Base-by-base conservation (phyloP, 92 coral and sea anemone genomes). In the Pocillopora meandrina region DNA sequence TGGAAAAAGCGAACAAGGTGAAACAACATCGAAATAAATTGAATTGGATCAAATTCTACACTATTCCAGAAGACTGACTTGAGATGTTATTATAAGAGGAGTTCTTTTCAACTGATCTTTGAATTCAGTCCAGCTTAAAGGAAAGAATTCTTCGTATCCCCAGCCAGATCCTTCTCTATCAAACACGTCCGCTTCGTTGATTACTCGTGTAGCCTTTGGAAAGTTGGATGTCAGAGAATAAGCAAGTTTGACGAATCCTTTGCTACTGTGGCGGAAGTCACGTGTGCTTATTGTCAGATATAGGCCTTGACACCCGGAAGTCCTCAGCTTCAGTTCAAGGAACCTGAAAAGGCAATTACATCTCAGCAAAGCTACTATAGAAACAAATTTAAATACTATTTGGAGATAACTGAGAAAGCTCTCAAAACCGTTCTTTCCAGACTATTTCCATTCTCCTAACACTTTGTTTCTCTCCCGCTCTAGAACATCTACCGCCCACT, bases 61-160 rank as follows among this genome's bases (percentile, higher is more conserved):
- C 86, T 85, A 94, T 36, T 94, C 98, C n/a, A 94, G 92, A 60
- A 94, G 95, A 65, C 93, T 89, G 49, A 94, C 98, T 82, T 92
- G 93, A 23, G 98, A 94, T 0, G 98, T 94, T 12, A 94, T 92
- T 60, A 94, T 82, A 17, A 94, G 68, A 23, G 98, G 92, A 15
- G 87, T 91, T 63, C 92, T 79, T 71, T 94, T 92, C 52, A 90
- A 70, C 26, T 94, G 91, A 47, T 92, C 98, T 81, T 77, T 83
- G 80, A 90, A 90, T 78, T 94, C 98, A 35, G 82, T 33, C 98
- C 95, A 90, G 36, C 76, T 69, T 56, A 94, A 62, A 72, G 98
- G 98, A 34, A 94, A 94, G 79, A 94, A 94, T 61, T 94, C 98
- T 76, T 94, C 98, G 83, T 92, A 94, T 0, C 98, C 98, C 98